Evolutionary conservation across 2,797 vertebrate species (phyloP), one percentile per base, ranked within the genome.

Genomic region (Neosilurus mollespiculum): DNA sequence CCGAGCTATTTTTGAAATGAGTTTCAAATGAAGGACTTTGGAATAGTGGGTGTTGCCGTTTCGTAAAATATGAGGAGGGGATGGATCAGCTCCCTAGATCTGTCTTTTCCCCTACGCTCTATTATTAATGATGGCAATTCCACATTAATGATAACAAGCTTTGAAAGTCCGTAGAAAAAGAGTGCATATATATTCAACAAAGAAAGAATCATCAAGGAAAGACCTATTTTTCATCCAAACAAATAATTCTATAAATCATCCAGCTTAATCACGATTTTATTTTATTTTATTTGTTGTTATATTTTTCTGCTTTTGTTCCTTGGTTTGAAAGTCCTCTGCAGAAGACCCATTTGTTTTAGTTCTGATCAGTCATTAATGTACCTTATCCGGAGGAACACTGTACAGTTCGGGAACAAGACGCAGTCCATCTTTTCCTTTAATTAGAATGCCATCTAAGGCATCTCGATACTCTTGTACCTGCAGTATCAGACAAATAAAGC

Each of bases 381-480:
- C 97, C 94, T 94, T 97, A 54, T 98, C 95, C 0, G 90, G 75
- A 0, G 98, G 98, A 61, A 99, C 98, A 0, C 96, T 96, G 92
- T 99, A 99, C 34, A 99, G 94, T 89, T 99, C 97, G 0, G 98
- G 98, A 49, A 99, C 10, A 86, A 99, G 93, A 9, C 84, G 87
- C 2, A 99, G 71, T 43, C 98, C 98, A 0, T 98, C 95, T 86
- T 96, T 96, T 82, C 95, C 96, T 89, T 98, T 98, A 90, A 99
- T 95, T 53, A 98, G 94, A 90, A 99, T 95, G 0, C 93, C 94
- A 78, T 99, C 97, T 85, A 99, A 93, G 81, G 97, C 97, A 86
- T 98, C 96, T 87, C 96, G 94, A 88, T 99, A 99, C 87, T 99
- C 98, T 88, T 97, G 94, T 18, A 99, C 97, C 98, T 99, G 86